Evolutionary conservation across 1,140 invertebrate genomes (phyloP), one percentile per base, ranked within the genome.

Genomic region (Probaryconus sp.): DNA sequence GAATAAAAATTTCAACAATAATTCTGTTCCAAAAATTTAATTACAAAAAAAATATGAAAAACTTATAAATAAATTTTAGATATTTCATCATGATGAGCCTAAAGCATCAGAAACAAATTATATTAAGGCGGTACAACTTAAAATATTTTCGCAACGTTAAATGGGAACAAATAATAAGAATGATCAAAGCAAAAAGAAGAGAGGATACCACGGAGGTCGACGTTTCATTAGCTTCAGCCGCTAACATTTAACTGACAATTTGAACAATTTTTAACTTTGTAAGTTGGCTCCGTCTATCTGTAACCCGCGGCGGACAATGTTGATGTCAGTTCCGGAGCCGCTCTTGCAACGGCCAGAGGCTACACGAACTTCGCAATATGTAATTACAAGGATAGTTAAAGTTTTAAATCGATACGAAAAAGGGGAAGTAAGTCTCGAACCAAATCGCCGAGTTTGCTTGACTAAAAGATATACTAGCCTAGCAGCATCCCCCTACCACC

Each of bases 221-320:
- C 79, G 83, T 83, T 86, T 85, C 82, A 86, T 86, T 86, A 85
- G 80, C 82, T 80, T 78, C 81, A 78, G 74, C 81, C 82, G 81
- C 82, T 83, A 82, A 82, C 81, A 82, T 83, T 86, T 85, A 86
- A 84, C 80, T 83, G 83, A 86, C 84, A 85, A 85, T 85, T 86
- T 85, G 80, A 85, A 82, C 84, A 86, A 85, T 86, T 86, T 85
- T 85, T 86, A 86, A 86, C 78, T 85, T 84, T 53, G 76, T 76
- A 82, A 82, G 69, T 82, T 79, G 37, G 58, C 33, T 68, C 61
- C 60, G 75, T 55, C 76, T 83, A 84, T 75, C 81, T 81, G 26
- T 60, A 50, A 38, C 73, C 61, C 48, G 67, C 61, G 63, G 73
- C 73, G 61, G 42, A 10, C 42, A 68, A 50, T 68, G 67, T 58